Percentiles rank a stretch among this genome's conserved stretches.
These are phyloP conservation scores for Cataglyphis albicans DNA, from an alignment of 2,888 invertebrate genomes.

Conservation along the genomic window DNA sequence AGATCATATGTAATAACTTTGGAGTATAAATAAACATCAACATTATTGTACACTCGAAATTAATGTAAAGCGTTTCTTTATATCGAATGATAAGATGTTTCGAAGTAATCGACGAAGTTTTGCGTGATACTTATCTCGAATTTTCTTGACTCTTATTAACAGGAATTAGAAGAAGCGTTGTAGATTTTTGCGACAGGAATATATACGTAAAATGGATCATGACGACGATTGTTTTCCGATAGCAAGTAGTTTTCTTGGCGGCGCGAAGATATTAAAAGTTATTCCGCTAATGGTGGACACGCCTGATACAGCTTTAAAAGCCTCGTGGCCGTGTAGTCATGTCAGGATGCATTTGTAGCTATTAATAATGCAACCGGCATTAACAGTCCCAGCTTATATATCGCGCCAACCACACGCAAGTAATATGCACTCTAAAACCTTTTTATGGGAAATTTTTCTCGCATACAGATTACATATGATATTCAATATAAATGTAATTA, in stretches of 20 bases:
- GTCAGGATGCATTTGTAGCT: constrained; percentile 54
- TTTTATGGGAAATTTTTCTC: constrained; percentile 34
- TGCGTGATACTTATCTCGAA: constrained; percentile 18
- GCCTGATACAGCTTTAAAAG: constrained; percentile 50
- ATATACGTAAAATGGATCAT: background rate
- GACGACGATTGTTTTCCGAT: background rate
- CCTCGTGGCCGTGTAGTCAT: constrained; percentile 30
- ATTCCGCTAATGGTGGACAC: constrained; percentile 45
- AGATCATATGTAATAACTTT: background rate
- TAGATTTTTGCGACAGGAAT: background rate
- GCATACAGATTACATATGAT: background rate
- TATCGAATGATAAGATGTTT: background rate
- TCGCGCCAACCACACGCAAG: constrained; percentile 16
- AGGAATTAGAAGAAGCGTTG: background rate
- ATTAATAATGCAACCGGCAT: constrained; percentile 51
- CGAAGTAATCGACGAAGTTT: constrained; percentile 39
- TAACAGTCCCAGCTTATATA: constrained; percentile 50
- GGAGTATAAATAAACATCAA: background rate
- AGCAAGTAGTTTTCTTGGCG: constrained; percentile 17
- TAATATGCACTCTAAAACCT: constrained; percentile 34
- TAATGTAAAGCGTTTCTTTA: background rate
- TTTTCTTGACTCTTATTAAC: constrained; percentile 14
- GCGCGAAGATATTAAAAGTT: constrained; percentile 47
- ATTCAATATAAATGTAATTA: background rate
- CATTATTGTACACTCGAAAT: background rate